A percentile compares a stretch with the other conserved stretches of the same genome.
These are phyloP conservation scores for Myanophis thanlyinensis DNA, from an alignment of 2,113 vertebrate genomes.

Conservation along the genomic window DNA sequence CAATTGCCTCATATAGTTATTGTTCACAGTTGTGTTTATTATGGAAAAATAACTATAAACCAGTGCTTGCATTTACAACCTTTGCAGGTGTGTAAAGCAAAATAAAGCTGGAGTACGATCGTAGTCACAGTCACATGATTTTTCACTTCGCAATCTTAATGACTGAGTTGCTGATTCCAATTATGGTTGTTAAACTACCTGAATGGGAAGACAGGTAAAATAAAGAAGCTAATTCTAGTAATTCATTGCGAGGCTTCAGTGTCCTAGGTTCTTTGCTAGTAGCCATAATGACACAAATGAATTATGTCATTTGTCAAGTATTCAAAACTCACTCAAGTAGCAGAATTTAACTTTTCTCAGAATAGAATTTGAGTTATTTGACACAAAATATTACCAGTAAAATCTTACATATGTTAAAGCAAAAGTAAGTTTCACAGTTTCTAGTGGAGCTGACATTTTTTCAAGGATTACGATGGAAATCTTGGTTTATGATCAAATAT, in stretches of 20 bases:
- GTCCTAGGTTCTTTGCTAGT: not conserved
- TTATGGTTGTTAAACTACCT: not conserved
- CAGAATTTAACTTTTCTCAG: not conserved
- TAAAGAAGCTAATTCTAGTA: not conserved
- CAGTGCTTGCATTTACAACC: not conserved
- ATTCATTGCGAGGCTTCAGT: not conserved
- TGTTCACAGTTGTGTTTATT: not conserved
- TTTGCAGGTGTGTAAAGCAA: not conserved
- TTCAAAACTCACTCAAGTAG: not conserved
- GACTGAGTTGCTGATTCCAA: not conserved
- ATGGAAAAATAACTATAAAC: not conserved
- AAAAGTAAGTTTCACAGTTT: not conserved
- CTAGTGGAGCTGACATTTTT: not conserved
- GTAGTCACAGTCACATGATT: not conserved
- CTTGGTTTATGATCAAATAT: not conserved
- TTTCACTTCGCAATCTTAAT: not conserved
- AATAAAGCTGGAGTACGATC: not conserved
- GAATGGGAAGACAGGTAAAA: not conserved
- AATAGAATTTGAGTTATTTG: not conserved
- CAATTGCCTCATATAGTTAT: not conserved
- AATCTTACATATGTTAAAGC: not conserved
- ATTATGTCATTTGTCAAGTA: not conserved
- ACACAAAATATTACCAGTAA: not conserved
- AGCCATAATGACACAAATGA: not conserved
- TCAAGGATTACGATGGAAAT: not conserved